Percentiles rank a stretch among this genome's conserved stretches.
These are phyloP conservation scores for Syngnathus floridae DNA, from an alignment of 2,113 vertebrate genomes.

Conservation along the genomic window DNA sequence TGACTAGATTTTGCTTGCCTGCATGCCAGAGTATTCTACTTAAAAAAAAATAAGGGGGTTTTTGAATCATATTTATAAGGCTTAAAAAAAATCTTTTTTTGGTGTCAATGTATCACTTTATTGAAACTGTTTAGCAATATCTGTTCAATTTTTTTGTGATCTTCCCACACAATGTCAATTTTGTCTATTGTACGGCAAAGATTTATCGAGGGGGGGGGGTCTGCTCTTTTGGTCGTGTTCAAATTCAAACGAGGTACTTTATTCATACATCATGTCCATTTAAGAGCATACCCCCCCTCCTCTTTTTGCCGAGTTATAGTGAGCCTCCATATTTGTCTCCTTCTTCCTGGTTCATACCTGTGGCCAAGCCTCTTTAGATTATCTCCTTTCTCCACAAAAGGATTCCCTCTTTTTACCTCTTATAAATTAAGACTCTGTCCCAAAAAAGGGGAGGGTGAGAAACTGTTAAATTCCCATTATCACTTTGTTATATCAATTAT, in stretches of 20 bases:
- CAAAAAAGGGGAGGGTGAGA: conserved; percentile 63
- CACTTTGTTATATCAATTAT: conserved; percentile 73
- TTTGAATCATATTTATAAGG: conserved; percentile 69
- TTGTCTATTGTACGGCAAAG: conserved; percentile 5
- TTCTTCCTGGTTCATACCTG: conserved; percentile 46
- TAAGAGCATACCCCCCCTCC: conserved; percentile 40
- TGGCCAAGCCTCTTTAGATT: conserved; percentile 35
- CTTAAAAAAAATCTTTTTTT: conserved; percentile 40
- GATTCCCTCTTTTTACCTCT: conserved; percentile 66
- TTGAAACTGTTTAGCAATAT: conserved; percentile 73
- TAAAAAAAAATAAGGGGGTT: conserved; percentile 41
- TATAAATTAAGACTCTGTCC: conserved; percentile 46
- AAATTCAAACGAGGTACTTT: conserved; percentile 77
- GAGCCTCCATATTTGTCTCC: conserved; percentile 38
- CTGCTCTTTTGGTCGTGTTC: conserved; percentile 49
- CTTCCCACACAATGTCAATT: conserved; percentile 59
- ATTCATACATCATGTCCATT: conserved; percentile 51
- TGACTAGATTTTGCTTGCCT: conserved; percentile 69
- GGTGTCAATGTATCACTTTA: conserved; percentile 59
- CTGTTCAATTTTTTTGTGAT: conserved; percentile 52
- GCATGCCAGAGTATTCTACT: conserved; percentile 82
- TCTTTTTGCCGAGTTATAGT: conserved; percentile 18
- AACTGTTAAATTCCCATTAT: conserved; percentile 68
- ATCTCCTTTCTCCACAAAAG: conserved; percentile 47
- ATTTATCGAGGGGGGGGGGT: not conserved